Base-by-base conservation (phyloP, 1,140 invertebrate species). In the Musca vetustissima region DNA sequence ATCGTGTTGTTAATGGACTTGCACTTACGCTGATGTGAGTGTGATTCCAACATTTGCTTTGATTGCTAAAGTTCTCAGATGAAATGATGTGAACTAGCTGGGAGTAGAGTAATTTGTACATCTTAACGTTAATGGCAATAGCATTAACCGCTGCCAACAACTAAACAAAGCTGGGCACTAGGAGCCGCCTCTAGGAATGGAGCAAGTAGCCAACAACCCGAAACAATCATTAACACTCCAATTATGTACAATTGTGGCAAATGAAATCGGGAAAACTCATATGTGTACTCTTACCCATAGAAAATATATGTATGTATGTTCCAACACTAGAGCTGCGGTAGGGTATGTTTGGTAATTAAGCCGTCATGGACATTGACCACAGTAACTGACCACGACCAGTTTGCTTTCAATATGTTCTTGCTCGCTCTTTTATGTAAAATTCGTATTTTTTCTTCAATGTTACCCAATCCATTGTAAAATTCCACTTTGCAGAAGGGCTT, bases 371-470 rank as follows among this genome's bases (percentile, higher is more conserved):
- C 76, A 76, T 78, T 78, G 76, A 78, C 76, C 76, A 78, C 25
- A 50, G 70, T 75, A 78, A 78, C 76, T 78, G 76, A 78, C 76
- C 77, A 77, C 75, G 76, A 77, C 76, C 76, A 75, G 76, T 78
- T 78, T 78, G 76, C 76, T 57, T 57, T 57, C 53, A 57, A 28
- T 57, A 32, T 28, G 53, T 57, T 57, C 22, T 28, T 24, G 53
- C 7, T 57, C n/a, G 53, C 53, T 28, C 53, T 57, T 57, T 24
- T 57, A 57, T 57, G 24, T 57, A 28, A 15, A 28, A 57, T 32
- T 14, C 15, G 19, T 52, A 9, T 53, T 22, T 53, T 52, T 53
- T 53, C 19, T 53, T 52, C 21, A 19, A 53, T 28, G 28, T 28
- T 28, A 28, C 3, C 28, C 8, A 28, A 4, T 28, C 28, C 28